A percentile compares a stretch with the other conserved stretches of the same genome.
Conservation (phyloP, 2,797 vertebrate species). For the Myotis myotis region DNA sequence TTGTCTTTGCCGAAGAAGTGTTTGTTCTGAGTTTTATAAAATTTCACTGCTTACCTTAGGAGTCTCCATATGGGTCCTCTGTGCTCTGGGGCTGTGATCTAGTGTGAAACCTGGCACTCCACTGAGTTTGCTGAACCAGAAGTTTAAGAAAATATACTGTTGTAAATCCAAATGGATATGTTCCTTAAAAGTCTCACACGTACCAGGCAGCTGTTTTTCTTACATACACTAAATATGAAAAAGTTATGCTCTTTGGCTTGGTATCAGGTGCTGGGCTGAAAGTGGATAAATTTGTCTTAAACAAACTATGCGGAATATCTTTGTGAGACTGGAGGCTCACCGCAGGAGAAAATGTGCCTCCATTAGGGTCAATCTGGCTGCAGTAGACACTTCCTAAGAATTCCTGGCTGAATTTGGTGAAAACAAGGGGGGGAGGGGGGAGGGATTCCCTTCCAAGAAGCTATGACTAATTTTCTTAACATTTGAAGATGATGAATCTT, state of each 20-base stretch:
- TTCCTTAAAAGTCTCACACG: background rate
- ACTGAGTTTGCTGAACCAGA: background rate
- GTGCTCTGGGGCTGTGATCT: background rate
- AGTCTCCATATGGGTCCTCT: background rate
- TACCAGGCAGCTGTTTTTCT: background rate
- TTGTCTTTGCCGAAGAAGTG: background rate
- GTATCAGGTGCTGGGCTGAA: background rate
- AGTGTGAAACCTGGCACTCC: background rate
- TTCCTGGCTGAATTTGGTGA: slow-evolving; percentile 52
- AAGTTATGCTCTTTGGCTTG: background rate
- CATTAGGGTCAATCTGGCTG: slow-evolving; percentile 34
- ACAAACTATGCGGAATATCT: background rate
- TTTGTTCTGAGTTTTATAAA: background rate
- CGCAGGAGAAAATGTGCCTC: background rate
- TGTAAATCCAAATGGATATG: background rate
- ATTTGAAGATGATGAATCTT: slow-evolving; percentile 62
- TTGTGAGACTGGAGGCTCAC: background rate
- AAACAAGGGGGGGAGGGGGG: background rate
- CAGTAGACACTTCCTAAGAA: slow-evolving; percentile 66
- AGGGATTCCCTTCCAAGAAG: slow-evolving; percentile 64
- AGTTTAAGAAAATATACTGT: background rate
- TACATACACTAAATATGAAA: background rate
- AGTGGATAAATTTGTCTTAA: background rate
- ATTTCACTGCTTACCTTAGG: background rate
- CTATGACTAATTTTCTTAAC: slow-evolving; percentile 76